Percentiles rank a stretch among this genome's conserved stretches.
Evolutionary conservation across 2,113 vertebrate genomes (phyloP).

Genomic region (Ovis canadensis): DNA sequence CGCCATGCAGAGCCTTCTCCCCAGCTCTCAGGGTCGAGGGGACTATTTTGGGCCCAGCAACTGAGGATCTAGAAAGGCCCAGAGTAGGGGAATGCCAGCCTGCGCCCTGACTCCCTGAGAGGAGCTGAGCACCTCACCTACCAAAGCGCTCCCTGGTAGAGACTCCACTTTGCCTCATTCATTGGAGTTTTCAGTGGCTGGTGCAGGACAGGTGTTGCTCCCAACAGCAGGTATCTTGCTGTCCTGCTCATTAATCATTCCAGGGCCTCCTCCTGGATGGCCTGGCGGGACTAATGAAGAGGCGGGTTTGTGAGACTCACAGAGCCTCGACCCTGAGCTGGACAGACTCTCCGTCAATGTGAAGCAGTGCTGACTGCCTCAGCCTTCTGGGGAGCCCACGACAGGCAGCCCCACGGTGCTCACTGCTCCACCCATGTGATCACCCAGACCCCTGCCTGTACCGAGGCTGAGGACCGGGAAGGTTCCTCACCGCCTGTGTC

Average conservation of each 20-base stretch:
- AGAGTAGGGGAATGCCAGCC: background rate
- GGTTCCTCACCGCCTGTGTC: rapidly evolving
- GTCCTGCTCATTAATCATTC: conserved; percentile 72
- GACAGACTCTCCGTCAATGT: conserved; percentile 64
- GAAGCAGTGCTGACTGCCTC: conserved; percentile 50
- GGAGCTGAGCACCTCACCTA: conserved; percentile 19
- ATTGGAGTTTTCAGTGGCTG: conserved; percentile 62
- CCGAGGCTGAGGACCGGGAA: background rate
- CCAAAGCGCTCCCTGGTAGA: background rate
- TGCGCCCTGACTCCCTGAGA: background rate
- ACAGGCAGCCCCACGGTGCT: conserved; percentile 43
- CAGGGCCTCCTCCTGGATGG: conserved; percentile 48
- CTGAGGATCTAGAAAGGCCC: background rate
- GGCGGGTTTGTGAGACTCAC: conserved; percentile 1
- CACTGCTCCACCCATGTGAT: conserved; percentile 34
- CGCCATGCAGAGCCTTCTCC: background rate
- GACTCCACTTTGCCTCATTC: conserved; percentile 60
- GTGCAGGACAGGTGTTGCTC: conserved; percentile 64
- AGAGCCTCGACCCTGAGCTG: conserved; percentile 17
- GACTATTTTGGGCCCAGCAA: background rate
- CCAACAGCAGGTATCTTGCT: conserved; percentile 62
- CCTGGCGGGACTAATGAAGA: conserved; percentile 25
- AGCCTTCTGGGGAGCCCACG: background rate
- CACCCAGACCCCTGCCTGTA: rapidly evolving
- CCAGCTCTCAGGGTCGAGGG: background rate